phyloP scores from a whole-genome alignment of 2,888 invertebrate genomes.

The Phalangium opilio region DNA sequence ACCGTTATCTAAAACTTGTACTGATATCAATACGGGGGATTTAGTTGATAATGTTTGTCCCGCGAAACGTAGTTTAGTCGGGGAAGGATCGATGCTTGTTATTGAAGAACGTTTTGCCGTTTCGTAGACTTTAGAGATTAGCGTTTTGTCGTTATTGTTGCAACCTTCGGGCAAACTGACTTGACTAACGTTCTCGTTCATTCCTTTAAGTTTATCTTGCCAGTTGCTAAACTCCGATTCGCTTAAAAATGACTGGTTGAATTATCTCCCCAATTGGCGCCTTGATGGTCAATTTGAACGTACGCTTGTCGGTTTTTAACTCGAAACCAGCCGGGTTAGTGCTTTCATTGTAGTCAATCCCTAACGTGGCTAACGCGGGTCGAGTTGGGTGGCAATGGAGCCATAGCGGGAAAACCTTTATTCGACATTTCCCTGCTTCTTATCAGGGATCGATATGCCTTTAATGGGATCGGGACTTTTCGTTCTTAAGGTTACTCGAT shows the following conservation, averaged over 20 bases:
- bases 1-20: conserved; percentile 20
- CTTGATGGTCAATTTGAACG: conserved; percentile 40
- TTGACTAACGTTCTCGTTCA: conserved; percentile 59
- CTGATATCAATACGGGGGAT: conserved; percentile 34
- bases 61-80: conserved; percentile 9
- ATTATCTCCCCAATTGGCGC: conserved; percentile 77
- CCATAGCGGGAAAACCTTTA: too few relatives aligned
- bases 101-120: conserved; percentile 61
- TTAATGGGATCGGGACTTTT: conserved; percentile 45
- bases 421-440: conserved; percentile 25
- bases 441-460: conserved; percentile 52
- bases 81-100: conserved; percentile 6
- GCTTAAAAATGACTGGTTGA: conserved; percentile 58
- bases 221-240: conserved; percentile 52
- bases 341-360: conserved; percentile 63
- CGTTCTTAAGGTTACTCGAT: conserved; percentile 67
- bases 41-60: conserved; percentile 39
- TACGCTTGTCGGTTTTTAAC: conserved; percentile 36
- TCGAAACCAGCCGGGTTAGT: conserved; percentile 73
- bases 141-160: conserved; percentile 27
- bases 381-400: conserved; percentile 29
- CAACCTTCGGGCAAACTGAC: conserved; percentile 28
- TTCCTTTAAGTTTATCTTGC: conserved; percentile 67
- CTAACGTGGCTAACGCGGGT: conserved; percentile 50
- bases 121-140: conserved; percentile 50